These are phyloP conservation scores for Sebastes oblongus DNA, from an alignment of 2,797 vertebrate genomes.

Conservation along the genomic window DNA sequence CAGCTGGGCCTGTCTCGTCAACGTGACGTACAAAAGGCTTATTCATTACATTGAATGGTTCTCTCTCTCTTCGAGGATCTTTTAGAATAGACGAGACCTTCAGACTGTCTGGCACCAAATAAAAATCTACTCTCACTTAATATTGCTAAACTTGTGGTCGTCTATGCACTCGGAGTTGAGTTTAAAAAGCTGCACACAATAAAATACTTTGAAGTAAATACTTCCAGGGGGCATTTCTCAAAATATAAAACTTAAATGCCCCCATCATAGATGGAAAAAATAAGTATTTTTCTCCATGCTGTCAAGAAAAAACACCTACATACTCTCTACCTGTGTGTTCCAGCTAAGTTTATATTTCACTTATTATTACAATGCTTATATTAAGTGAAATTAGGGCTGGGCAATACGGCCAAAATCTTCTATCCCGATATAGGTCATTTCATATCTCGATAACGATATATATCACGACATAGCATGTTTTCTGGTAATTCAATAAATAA, in stretches of 20 bases:
- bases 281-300: not conserved
- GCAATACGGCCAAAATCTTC: too few species aligned
- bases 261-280: not conserved
- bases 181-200: conserved; percentile 1
- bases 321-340: not conserved
- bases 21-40: conserved; percentile 52
- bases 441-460: too few species aligned
- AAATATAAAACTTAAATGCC: not conserved
- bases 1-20: conserved; percentile 32
- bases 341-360: not conserved
- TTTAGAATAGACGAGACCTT: conserved; percentile 60
- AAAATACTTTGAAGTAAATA: conserved; percentile 7
- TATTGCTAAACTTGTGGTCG: conserved; percentile 14
- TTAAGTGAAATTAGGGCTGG: not conserved
- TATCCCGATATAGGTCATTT: too few species aligned
- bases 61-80: conserved; percentile 50
- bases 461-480: too few species aligned
- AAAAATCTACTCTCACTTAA: conserved; percentile 52
- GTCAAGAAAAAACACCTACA: not conserved
- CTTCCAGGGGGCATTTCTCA: not conserved
- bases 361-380: not conserved
- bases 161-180: not conserved
- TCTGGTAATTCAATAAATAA: too few species aligned
- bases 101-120: conserved; percentile 66
- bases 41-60: conserved; percentile 61